A percentile compares a stretch with the other conserved stretches of the same genome.
phyloP scores from a whole-genome alignment of 37 sponge, comb jelly and placozoan genomes.

The Cliona cf. orientalis region DNA sequence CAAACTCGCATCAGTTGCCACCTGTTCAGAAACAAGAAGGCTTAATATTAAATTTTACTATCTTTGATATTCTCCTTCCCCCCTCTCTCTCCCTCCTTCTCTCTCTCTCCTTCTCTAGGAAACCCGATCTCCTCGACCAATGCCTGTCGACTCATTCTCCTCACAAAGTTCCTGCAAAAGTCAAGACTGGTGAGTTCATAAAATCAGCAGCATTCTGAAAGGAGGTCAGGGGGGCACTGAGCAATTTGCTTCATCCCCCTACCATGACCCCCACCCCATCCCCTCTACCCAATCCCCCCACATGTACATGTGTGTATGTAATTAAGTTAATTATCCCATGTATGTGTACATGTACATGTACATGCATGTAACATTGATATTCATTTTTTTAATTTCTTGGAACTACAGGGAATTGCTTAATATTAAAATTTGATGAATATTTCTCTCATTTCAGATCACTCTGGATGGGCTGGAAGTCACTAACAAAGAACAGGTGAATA shows the following conservation, averaged over 20 bases:
- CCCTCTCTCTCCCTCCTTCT: neutral
- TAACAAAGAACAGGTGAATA: constrained; percentile 39
- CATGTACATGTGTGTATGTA: too few species aligned
- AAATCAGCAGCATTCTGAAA: too few species aligned
- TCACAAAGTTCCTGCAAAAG: constrained; percentile 60
- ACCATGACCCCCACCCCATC: neutral
- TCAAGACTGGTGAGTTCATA: constrained; percentile 28
- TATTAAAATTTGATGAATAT: neutral
- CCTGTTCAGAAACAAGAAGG: too few species aligned
- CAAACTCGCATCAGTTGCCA: too few species aligned
- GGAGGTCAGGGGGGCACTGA: too few species aligned
- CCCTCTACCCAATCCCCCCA: too few species aligned
- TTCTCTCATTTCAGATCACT: constrained; percentile 17
- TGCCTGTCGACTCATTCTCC: constrained; percentile 22
- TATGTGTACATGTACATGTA: too few species aligned
- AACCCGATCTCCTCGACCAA: constrained; percentile 47
- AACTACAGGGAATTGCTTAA: neutral
- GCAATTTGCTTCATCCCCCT: neutral
- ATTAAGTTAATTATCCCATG: too few species aligned
- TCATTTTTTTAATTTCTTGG: neutral
- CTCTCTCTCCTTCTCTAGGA: constrained; percentile 3
- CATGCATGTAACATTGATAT: neutral
- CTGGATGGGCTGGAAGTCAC: constrained; percentile 47
- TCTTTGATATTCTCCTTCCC: neutral
- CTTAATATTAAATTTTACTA: neutral